Percentiles rank a stretch among this genome's conserved stretches.
phyloP scores from a whole-genome alignment of 2,797 vertebrate genomes.

The Acanthurus leucopareius region DNA sequence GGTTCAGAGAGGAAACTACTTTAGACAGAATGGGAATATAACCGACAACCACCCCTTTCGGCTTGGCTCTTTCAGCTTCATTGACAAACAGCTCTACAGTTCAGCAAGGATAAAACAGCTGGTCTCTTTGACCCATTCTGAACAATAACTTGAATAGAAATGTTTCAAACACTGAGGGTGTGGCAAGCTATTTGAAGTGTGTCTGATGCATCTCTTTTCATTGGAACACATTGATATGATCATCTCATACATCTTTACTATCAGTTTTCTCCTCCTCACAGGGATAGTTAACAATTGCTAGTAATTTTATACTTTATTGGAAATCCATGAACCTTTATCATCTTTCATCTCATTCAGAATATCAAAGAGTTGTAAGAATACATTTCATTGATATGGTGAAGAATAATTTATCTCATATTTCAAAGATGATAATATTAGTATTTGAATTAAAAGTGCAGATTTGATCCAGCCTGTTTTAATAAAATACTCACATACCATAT shows the following conservation, averaged over 20 bases:
- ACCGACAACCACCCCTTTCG: slow-evolving; percentile 37
- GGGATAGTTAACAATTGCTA: neutral
- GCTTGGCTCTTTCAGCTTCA: slow-evolving; percentile 10
- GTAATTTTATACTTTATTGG: neutral
- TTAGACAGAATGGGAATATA: slow-evolving; percentile 22
- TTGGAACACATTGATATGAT: neutral
- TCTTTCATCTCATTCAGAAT: neutral
- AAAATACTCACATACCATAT: too few relatives aligned
- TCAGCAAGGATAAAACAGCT: slow-evolving; percentile 26
- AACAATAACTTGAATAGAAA: neutral
- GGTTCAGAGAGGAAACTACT: slow-evolving; percentile 38
- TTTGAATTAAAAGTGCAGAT: too few relatives aligned
- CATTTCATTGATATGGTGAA: neutral
- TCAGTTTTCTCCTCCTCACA: neutral
- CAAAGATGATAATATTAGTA: too few relatives aligned
- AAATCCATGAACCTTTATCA: neutral
- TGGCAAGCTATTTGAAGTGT: slow-evolving; percentile 20
- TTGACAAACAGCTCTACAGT: neutral
- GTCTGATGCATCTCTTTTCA: slow-evolving; percentile 12
- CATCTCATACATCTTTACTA: neutral
- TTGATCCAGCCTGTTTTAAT: too few relatives aligned
- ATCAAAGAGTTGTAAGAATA: neutral
- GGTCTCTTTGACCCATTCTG: slow-evolving; percentile 14
- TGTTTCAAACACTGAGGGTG: neutral
- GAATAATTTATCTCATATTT: neutral